These are phyloP conservation scores for Geotrupes spiniger DNA, from an alignment of 2,888 invertebrate species.

Conservation along the genomic window DNA sequence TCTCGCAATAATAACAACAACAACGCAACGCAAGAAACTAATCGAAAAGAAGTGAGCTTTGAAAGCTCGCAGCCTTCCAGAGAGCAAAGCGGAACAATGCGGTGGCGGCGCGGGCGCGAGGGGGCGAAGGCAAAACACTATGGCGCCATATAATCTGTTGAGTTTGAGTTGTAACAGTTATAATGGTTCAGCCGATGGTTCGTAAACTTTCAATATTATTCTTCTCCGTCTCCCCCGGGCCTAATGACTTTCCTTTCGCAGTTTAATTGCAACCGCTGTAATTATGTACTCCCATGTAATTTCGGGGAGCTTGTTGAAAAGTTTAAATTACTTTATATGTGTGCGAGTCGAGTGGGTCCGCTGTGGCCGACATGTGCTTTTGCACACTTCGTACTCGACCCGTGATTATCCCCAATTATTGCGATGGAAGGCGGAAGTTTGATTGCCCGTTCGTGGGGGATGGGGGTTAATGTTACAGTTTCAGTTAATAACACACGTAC, in stretches of 20 bases:
- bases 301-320: constrained; percentile 44
- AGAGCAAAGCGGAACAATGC: too few relatives aligned
- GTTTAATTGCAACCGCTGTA: constrained; percentile 40
- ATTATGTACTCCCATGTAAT: constrained; percentile 46
- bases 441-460: too few relatives aligned
- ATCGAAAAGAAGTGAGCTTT: too few relatives aligned
- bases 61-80: too few relatives aligned
- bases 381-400: constrained; percentile 6
- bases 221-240: constrained; percentile 30
- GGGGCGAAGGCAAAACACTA: neutral
- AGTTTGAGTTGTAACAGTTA: constrained; percentile 30
- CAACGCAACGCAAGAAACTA: too few relatives aligned
- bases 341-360: constrained; percentile 27
- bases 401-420: constrained; percentile 10
- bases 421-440: too few relatives aligned
- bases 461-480: too few relatives aligned
- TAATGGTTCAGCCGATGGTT: constrained; percentile 28
- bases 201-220: constrained; percentile 40
- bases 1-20: too few relatives aligned
- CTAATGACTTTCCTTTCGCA: constrained; percentile 36
- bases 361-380: constrained; percentile 21
- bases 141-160: constrained; percentile 32
- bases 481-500: too few relatives aligned
- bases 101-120: constrained; percentile 8
- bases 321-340: constrained; percentile 47